Evolutionary conservation across 2,888 invertebrate species (phyloP).

Genomic region (Cheilosia impressa): DNA sequence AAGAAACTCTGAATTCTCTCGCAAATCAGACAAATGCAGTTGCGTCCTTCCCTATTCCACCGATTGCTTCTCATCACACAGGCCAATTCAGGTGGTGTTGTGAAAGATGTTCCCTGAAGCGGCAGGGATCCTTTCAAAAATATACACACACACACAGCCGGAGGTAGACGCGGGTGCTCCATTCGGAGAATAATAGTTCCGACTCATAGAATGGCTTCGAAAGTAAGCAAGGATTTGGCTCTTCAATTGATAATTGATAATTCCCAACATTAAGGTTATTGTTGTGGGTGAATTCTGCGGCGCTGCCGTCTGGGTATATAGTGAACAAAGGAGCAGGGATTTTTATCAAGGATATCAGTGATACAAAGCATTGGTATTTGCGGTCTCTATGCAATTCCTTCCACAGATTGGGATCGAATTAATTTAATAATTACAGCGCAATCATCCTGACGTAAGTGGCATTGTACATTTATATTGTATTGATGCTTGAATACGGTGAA

Average conservation of each 20-base stretch:
- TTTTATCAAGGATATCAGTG: conserved; percentile 43
- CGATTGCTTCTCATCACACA: conserved; percentile 34
- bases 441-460: conserved; percentile 64
- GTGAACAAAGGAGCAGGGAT: conserved; percentile 50
- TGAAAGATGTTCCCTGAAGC: conserved; percentile 17
- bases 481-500: not conserved
- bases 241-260: conserved; percentile 73
- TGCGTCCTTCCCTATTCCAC: not conserved
- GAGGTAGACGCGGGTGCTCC: not conserved
- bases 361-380: conserved; percentile 37
- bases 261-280: conserved; percentile 67
- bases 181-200: conserved; percentile 30
- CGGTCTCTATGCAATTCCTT: conserved; percentile 58
- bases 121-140: conserved; percentile 33
- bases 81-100: conserved; percentile 59
- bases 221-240: conserved; percentile 46
- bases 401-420: conserved; percentile 58
- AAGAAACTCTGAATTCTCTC: conserved; percentile 51
- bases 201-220: conserved; percentile 39
- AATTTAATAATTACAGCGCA: conserved; percentile 73
- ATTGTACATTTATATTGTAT: conserved; percentile 50
- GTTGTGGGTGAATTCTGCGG: conserved; percentile 54
- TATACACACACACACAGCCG: not conserved
- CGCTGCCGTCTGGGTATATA: not conserved
- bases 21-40: conserved; percentile 43